These are phyloP conservation scores for Ryuthela nishihirai DNA, from an alignment of 2,888 invertebrate genomes.

Conservation along the genomic window DNA sequence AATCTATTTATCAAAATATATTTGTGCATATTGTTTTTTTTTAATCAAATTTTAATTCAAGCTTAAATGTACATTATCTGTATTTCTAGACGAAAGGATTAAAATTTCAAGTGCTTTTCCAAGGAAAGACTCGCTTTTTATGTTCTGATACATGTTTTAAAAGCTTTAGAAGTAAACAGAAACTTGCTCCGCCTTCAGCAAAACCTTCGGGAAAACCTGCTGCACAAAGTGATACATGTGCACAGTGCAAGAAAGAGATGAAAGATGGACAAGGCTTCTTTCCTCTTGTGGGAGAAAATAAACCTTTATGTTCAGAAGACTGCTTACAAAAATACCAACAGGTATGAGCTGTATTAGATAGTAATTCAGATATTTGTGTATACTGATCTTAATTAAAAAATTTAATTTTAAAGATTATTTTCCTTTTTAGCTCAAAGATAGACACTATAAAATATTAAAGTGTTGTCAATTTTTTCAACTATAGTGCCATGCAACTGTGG, in stretches of 20 bases:
- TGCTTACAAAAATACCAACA: conserved; percentile 41
- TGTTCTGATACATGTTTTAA: conserved; percentile 40
- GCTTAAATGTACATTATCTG: too few relatives aligned
- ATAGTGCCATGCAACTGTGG: too few relatives aligned
- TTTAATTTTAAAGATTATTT: too few relatives aligned
- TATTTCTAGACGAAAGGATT: conserved; percentile 32
- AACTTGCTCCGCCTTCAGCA: conserved; percentile 3
- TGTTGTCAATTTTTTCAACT: too few relatives aligned
- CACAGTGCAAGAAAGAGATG: conserved; percentile 40
- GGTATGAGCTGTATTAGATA: conserved; percentile 3
- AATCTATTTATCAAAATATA: too few relatives aligned
- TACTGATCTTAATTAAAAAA: not conserved
- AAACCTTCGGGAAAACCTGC: not conserved
- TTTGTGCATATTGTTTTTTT: too few relatives aligned
- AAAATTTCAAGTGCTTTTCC: conserved; percentile 34
- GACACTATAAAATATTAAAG: too few relatives aligned
- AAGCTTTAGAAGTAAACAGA: conserved; percentile 29
- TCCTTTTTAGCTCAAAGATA: too few relatives aligned
- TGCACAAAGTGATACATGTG: conserved; percentile 29
- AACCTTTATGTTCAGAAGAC: conserved; percentile 42
- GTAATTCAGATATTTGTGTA: not conserved
- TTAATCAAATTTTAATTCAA: too few relatives aligned
- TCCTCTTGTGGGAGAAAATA: conserved; percentile 40
- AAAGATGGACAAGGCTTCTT: conserved; percentile 34
- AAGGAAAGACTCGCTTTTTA: conserved; percentile 34